Conservation (phyloP, 2,113 vertebrate genomes). For the Chaetops frenatus region DNA sequence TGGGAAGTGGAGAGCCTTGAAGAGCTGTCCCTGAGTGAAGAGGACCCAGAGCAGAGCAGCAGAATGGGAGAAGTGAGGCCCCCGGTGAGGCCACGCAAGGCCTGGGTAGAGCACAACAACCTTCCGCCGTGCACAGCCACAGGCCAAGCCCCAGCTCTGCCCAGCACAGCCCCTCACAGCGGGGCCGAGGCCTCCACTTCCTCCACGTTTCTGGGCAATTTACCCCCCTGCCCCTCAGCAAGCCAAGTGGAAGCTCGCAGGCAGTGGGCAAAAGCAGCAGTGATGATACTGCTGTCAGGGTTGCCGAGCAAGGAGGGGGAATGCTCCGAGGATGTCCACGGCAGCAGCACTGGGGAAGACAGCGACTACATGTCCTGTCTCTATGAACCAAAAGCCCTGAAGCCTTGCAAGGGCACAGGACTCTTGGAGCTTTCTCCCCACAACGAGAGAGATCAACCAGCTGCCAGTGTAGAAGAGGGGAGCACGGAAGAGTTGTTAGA, state of each 20-base stretch:
- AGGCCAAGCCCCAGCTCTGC: too few species aligned
- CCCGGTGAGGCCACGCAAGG: too few species aligned
- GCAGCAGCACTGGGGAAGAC: not conserved
- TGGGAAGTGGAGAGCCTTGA: too few species aligned
- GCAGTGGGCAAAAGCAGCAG: not conserved
- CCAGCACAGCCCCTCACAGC: not conserved
- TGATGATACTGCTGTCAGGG: rapidly evolving
- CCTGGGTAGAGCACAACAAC: too few species aligned
- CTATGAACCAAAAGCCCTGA: too few species aligned
- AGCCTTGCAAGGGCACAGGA: not conserved
- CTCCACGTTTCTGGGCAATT: rapidly evolving
- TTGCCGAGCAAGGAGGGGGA: not conserved
- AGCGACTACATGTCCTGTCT: rapidly evolving
- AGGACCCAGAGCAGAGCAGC: too few species aligned
- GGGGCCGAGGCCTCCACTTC: not conserved
- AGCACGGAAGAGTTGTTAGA: rapidly evolving
- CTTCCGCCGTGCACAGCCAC: too few species aligned
- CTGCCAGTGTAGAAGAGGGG: too few species aligned
- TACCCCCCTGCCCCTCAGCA: not conserved
- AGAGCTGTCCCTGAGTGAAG: too few species aligned
- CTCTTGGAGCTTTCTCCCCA: too few species aligned
- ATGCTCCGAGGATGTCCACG: not conserved
- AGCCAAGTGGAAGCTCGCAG: not conserved
- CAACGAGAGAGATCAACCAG: rapidly evolving
- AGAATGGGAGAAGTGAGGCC: too few species aligned